Evolutionary conservation across 30 jellyfish, hydroid and myxozoan genomes (phyloP), one percentile per base, ranked within the genome.

Genomic region (Pseudorhiza aurosa): DNA sequence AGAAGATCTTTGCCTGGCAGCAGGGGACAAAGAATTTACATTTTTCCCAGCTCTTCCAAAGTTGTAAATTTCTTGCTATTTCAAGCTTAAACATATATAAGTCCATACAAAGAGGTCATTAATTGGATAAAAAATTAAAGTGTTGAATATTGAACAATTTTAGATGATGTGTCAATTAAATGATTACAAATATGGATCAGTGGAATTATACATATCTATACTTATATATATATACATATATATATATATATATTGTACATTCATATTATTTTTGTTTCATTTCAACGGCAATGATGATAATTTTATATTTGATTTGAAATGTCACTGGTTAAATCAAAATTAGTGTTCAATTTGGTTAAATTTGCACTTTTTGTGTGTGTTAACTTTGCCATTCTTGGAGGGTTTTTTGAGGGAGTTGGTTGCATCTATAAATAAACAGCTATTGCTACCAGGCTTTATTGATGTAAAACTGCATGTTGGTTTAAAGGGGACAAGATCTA

Each of bases 161-260:
- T 53, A 53, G 67, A 47, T 3, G 62, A 53, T 46, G 35, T 19
- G 36, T 53, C 24, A n/a, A 53, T n/a, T 53, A 53, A 53, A 53
- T 19, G 67, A 53, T 53, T 53, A 53, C 5, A 6, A 53, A 53
- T 19, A 53, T 53, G 5, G 36, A 7, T 53, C 24, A 53, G 32
- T 53, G 67, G 24, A 53, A 53, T 53, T 53, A 53, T 53, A 53
- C 67, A 53, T 53, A 53, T 53, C 12, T 53, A 53, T 53, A 53
- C 36, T n/a, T n/a, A 46, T 3, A 53, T 53, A 53, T 53, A 53
- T 53, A 53, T 15, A 53, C 5, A 46, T 3, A 53, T 53, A 53
- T 53, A 53, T 15, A 53, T n/a, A 46, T 3, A 53, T 53, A 53
- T 53, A 53, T 53, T 53, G 67, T 53, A 53, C 67, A 53, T 53